Evolutionary conservation across 2,888 invertebrate species (phyloP).

Genomic region (Galeopsomyia nigrocyanea): DNA sequence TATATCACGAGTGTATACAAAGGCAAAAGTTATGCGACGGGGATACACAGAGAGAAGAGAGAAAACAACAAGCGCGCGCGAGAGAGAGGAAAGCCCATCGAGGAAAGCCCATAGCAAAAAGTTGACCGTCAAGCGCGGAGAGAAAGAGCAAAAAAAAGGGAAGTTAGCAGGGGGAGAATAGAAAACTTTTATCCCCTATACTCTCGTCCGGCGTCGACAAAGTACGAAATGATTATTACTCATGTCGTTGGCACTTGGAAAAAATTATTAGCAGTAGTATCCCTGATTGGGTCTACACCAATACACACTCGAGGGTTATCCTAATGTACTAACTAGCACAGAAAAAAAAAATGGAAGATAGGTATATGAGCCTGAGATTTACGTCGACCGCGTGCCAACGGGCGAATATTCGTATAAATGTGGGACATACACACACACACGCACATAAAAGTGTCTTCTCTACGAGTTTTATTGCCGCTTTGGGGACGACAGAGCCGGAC

Average conservation of each 20-base stretch:
- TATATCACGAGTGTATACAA: too few species aligned
- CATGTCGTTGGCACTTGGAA: slow-evolving; percentile 45
- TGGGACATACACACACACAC: slow-evolving; percentile 5
- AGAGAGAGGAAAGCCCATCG: not conserved
- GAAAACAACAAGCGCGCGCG: not conserved
- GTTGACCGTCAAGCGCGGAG: slow-evolving; percentile 27
- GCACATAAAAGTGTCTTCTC: not conserved
- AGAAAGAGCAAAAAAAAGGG: not conserved
- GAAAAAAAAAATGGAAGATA: not conserved
- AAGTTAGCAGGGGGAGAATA: not conserved
- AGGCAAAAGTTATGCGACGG: not conserved
- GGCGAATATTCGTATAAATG: slow-evolving; percentile 10
- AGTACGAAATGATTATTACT: slow-evolving; percentile 63
- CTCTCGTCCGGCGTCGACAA: slow-evolving; percentile 36
- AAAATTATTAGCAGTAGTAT: slow-evolving; percentile 63
- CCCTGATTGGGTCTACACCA: slow-evolving; percentile 62
- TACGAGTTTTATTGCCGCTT: slow-evolving; percentile 11
- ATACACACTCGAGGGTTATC: slow-evolving; percentile 52
- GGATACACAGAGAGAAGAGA: not conserved
- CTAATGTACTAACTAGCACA: slow-evolving; percentile 57
- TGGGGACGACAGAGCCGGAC: not conserved
- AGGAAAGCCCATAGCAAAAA: slow-evolving; percentile 22
- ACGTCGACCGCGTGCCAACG: slow-evolving; percentile 17
- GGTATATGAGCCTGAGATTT: slow-evolving; percentile 4
- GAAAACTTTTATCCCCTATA: slow-evolving; percentile 12